phyloP scores from a whole-genome alignment of 2,797 vertebrate species.

The Phoebastria nigripes region DNA sequence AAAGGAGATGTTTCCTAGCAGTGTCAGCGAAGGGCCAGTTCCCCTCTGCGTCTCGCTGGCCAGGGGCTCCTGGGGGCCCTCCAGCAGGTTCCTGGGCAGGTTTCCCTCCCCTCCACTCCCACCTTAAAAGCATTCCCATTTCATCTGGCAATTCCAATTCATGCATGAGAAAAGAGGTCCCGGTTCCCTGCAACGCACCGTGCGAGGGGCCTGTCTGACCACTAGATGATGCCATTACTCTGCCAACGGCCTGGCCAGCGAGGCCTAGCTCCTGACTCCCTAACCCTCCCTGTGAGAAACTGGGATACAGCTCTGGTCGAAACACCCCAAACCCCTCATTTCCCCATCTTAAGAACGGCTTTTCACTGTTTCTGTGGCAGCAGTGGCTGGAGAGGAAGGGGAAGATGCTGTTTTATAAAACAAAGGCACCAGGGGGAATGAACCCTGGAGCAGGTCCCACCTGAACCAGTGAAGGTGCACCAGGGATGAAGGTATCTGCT shows the following conservation, averaged over 20 bases:
- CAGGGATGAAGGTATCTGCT: neutral
- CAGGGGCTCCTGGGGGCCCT: neutral
- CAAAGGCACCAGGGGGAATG: neutral
- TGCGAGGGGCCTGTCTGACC: neutral
- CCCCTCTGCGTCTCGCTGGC: neutral
- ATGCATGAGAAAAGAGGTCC: neutral
- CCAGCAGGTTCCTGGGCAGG: neutral
- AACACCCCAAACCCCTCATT: neutral
- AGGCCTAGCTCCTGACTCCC: neutral
- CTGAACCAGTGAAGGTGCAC: neutral
- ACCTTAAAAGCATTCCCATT: neutral
- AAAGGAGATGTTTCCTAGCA: neutral
- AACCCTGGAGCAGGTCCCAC: neutral
- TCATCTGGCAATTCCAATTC: neutral
- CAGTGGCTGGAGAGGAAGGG: neutral
- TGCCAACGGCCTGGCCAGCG: neutral
- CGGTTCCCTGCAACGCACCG: fast-evolving
- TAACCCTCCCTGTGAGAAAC: neutral
- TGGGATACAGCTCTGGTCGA: neutral
- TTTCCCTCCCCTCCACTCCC: neutral
- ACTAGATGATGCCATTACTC: conserved; percentile 24
- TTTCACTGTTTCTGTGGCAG: neutral
- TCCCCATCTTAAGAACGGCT: neutral
- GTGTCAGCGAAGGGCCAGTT: neutral
- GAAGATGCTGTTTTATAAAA: neutral